Percentiles rank a stretch among this genome's conserved stretches.
These are phyloP conservation scores for Nothocercus julius DNA, from an alignment of 2,113 vertebrate genomes.

Conservation along the genomic window DNA sequence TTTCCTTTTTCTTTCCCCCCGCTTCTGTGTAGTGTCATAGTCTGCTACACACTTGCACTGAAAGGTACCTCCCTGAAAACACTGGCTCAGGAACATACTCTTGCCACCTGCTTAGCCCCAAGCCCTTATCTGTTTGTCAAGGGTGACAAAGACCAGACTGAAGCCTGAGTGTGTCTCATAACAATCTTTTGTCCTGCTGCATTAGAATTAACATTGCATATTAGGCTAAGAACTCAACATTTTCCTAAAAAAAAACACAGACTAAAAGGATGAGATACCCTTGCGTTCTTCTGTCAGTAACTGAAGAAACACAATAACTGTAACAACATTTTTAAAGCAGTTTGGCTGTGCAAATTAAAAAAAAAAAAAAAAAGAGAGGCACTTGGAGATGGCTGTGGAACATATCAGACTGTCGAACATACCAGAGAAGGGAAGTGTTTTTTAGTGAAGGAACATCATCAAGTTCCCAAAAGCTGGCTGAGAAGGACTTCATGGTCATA, in stretches of 20 bases:
- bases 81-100: not conserved
- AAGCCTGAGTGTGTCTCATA: not conserved
- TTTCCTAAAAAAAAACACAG: not conserved
- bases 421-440: not conserved
- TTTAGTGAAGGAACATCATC: not conserved
- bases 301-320: not conserved
- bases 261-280: not conserved
- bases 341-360: not conserved
- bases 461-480: not conserved
- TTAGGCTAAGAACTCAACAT: not conserved
- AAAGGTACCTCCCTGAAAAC: not conserved
- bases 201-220: not conserved
- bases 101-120: not conserved
- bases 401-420: not conserved
- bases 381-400: not conserved
- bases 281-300: not conserved
- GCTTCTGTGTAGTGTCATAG: rapidly evolving
- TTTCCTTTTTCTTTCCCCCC: not conserved
- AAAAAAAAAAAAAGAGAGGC: not conserved
- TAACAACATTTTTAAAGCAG: not conserved
- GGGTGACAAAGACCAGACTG: not conserved
- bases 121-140: not conserved
- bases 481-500: not conserved
- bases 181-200: not conserved
- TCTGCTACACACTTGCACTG: not conserved